Evolutionary conservation across 2,113 vertebrate species (phyloP).

Genomic region (Microcebus lehilahytsara): DNA sequence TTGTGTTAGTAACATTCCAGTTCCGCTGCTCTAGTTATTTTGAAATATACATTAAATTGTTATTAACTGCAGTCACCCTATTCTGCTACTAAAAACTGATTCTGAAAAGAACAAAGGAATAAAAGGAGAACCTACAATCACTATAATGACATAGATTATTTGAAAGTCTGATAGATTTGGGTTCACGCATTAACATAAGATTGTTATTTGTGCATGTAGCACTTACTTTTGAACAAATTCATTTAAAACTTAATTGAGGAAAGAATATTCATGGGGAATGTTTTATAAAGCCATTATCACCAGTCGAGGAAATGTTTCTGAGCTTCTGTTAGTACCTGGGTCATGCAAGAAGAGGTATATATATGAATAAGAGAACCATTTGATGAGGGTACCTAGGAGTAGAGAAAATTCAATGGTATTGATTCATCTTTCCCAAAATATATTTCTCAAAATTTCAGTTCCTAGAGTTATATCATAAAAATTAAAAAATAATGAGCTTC

Average conservation of each 20-base stretch:
- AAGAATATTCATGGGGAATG: background rate
- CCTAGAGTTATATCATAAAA: background rate
- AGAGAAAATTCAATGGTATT: background rate
- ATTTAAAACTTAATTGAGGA: constrained; percentile 34
- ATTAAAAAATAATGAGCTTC: background rate
- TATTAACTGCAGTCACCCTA: too few species aligned
- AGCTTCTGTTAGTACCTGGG: background rate
- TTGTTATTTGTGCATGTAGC: background rate
- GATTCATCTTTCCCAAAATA: background rate
- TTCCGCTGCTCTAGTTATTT: too few species aligned
- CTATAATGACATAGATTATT: background rate
- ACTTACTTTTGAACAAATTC: background rate
- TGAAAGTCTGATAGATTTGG: background rate
- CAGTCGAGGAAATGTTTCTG: background rate
- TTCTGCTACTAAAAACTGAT: background rate
- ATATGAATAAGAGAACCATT: background rate
- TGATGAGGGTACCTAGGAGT: background rate
- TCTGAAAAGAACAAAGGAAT: background rate
- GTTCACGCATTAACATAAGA: background rate
- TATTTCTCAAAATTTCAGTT: constrained; percentile 1
- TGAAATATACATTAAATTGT: too few species aligned
- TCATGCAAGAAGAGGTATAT: background rate
- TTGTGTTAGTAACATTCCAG: too few species aligned
- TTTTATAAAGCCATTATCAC: background rate
- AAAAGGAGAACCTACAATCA: background rate